Evolutionary conservation across 1,140 invertebrate species (phyloP), one percentile per base, ranked within the genome.

Genomic region (Brachionus koreanus): DNA sequence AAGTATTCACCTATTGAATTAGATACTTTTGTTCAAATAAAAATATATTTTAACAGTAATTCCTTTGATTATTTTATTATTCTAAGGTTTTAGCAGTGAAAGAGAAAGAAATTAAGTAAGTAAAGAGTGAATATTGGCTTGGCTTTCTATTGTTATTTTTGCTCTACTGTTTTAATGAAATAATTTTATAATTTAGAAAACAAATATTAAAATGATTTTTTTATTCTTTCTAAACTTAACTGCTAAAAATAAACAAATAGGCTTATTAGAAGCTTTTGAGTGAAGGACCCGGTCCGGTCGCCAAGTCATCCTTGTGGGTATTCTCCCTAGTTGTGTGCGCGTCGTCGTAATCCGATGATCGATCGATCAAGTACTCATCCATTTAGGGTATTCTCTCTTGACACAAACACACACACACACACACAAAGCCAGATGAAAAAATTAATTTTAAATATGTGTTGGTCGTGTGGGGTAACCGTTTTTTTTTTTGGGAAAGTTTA

Each of bases 111-210:
- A 25, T 6, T 23, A 25, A 13, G 0, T 10, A 0, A 65, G 33
- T 29, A n/a, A 65, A 10, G 19, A 57, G n/a, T 19, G 0, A 57
- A 19, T 9, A 9, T 42, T 42, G 6, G 29, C 29, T 42, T 42
- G 7, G 39, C 39, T 42, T 42, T 42, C 39, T 42, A 25, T 16
- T 25, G 49, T 57, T 65, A 3, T 33, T 16, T 6, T 33, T 65
- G 29, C 29, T 65, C 33, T 37, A 33, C 29, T 65, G 33, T 65
- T 65, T 16, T 65, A 65, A 65, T 65, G 29, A 65, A 65, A 69
- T 69, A 69, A 69, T 69, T 69, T 69, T 69, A 69, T 69, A 69
- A 69, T 69, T 69, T 69, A 37, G 65, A 69, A 12, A 39, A 19
- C 37, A 69, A 69, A 69, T 16, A 67, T 13, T 5, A 67, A 67